Percentiles rank a stretch among this genome's conserved stretches.
Evolutionary conservation across 2,113 vertebrate genomes (phyloP).

Genomic region (Eleginops maclovinus): DNA sequence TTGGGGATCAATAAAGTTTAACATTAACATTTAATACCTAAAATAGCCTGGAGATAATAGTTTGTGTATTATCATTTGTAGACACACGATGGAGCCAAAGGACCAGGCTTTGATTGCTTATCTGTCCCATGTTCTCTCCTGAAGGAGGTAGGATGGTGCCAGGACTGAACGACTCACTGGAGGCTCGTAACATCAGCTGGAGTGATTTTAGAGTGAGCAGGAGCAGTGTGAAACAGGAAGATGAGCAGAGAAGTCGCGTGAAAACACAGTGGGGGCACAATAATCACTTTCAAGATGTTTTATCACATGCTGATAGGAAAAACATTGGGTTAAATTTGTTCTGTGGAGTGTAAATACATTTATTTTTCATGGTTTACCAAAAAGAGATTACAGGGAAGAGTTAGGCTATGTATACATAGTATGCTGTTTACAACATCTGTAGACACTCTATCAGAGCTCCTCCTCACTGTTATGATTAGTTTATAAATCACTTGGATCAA

Average conservation of each 20-base stretch:
- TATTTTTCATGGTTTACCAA: background rate
- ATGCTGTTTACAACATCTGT: background rate
- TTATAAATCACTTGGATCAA: background rate
- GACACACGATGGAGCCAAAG: constrained; percentile 72
- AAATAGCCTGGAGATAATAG: background rate
- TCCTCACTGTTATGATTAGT: too few relatives aligned
- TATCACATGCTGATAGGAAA: background rate
- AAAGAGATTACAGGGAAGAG: background rate
- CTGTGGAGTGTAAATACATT: background rate
- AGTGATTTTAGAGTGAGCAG: constrained; percentile 12
- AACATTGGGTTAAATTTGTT: background rate
- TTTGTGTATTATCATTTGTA: background rate
- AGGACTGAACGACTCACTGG: constrained; percentile 13
- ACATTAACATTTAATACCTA: constrained; percentile 45
- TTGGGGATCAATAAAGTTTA: constrained; percentile 52
- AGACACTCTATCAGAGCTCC: background rate
- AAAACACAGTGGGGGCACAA: background rate
- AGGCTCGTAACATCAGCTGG: constrained; percentile 16
- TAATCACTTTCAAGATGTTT: background rate
- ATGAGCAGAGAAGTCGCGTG: background rate
- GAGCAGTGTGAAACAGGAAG: constrained; percentile 1
- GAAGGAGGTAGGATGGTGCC: background rate
- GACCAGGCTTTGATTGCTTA: constrained; percentile 1
- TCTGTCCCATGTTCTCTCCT: background rate
- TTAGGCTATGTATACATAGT: background rate